Conservation (phyloP, 2,888 invertebrate species). For the Meloe dianella region DNA sequence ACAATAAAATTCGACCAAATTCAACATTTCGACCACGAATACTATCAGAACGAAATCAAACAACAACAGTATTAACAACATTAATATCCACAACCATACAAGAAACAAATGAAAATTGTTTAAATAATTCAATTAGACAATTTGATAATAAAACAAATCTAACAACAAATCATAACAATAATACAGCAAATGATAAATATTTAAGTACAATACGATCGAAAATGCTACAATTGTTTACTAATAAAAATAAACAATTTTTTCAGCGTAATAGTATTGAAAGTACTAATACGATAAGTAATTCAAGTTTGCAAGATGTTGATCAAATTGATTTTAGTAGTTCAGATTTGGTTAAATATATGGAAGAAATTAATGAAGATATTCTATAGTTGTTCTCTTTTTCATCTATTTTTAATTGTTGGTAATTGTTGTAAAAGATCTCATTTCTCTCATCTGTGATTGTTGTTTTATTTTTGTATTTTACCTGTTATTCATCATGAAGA, state of each 20-base stretch:
- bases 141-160: neutral
- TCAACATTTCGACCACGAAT: slow-evolving; percentile 7
- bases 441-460: neutral
- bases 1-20: slow-evolving; percentile 18
- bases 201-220: slow-evolving; percentile 26
- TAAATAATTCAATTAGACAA: too few relatives aligned
- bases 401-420: too few relatives aligned
- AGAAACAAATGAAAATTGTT: too few relatives aligned
- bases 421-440: neutral
- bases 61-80: slow-evolving; percentile 9
- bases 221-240: slow-evolving; percentile 30
- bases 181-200: slow-evolving; percentile 3
- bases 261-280: slow-evolving; percentile 26
- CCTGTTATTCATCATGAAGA: too few relatives aligned
- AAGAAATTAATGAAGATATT: slow-evolving; percentile 64
- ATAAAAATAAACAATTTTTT: slow-evolving; percentile 11
- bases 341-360: slow-evolving; percentile 74
- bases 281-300: slow-evolving; percentile 70
- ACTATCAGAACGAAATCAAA: slow-evolving; percentile 12
- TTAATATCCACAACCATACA: slow-evolving; percentile 6
- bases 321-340: slow-evolving; percentile 71
- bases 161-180: neutral
- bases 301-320: slow-evolving; percentile 75
- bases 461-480: too few relatives aligned
- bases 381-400: neutral